Evolutionary conservation across 2,113 vertebrate genomes (phyloP).

Genomic region (Aphyosemion australe): DNA sequence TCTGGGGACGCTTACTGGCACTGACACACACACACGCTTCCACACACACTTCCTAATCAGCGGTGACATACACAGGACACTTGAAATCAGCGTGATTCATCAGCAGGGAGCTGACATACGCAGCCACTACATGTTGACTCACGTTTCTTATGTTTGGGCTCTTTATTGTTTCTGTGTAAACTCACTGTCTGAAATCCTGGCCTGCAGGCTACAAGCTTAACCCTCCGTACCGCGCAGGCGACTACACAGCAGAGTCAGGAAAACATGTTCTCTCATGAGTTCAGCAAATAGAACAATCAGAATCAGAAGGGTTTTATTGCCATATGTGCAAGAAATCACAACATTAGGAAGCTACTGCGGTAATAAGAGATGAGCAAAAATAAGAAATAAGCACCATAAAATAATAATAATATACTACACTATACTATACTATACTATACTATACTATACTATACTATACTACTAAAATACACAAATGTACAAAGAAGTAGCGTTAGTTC

Average conservation of each 20-base stretch:
- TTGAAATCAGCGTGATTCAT: slow-evolving; percentile 57
- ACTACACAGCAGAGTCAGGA: slow-evolving; percentile 24
- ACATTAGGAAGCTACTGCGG: too few species aligned
- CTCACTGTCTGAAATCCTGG: slow-evolving; percentile 41
- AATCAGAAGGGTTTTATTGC: too few species aligned
- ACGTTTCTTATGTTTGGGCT: slow-evolving; percentile 52
- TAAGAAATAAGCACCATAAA: too few species aligned
- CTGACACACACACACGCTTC: slow-evolving; percentile 19
- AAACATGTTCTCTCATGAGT: slow-evolving; percentile 32
- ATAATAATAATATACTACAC: too few species aligned
- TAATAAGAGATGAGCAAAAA: too few species aligned
- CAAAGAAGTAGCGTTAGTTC: neutral
- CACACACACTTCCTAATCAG: slow-evolving; percentile 7
- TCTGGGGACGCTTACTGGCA: slow-evolving; percentile 34
- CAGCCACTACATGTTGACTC: slow-evolving; percentile 58
- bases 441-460: neutral
- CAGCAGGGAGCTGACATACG: slow-evolving; percentile 44
- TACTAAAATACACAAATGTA: slow-evolving; percentile 3
- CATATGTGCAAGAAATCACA: too few species aligned
- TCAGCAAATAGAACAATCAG: neutral
- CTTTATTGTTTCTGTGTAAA: slow-evolving; percentile 62
- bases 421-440: too few species aligned
- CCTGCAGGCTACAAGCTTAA: slow-evolving; percentile 36
- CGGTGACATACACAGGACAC: slow-evolving; percentile 34
- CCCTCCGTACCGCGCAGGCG: slow-evolving; percentile 5